Evolutionary conservation across 2,113 vertebrate genomes (phyloP), one percentile per base, ranked within the genome.

Genomic region (Corythaeola cristata): DNA sequence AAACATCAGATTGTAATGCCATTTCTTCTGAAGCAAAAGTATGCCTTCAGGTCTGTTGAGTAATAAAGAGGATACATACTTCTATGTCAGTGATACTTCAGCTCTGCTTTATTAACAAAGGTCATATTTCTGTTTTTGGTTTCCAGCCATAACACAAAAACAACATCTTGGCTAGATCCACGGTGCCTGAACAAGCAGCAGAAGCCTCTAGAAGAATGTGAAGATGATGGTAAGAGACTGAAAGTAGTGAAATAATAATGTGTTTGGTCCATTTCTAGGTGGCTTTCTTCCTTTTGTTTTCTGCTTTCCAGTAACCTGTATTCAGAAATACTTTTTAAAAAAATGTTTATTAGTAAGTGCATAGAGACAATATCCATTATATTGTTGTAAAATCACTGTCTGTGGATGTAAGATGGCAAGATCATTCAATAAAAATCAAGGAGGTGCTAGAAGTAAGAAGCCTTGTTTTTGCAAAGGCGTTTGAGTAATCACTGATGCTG

Each of bases 171-270:
- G 99, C 98, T 99, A 97, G 99, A 99, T 98, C 99, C 99, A 98
- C 99, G 99, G 98, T 99, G 99, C 99, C 98, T 99, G 98, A 99
- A 98, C 97, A 99, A 99, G 97, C 99, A 99, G 96, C 99, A 99
- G 97, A 99, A 99, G 97, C 99, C 99, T 98, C 98, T 99, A 97
- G 99, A 99, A 98, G 99, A 99, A 98, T 99, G 99, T 98, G 99
- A 99, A 98, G 99, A 99, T 96, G 99, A 99, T 96, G 99, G 99
- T 99, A 99, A 95, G 98, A 78, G 39, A 41, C 39, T 30, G 27
- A 55, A 76, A 87, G 62, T 26, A 35, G 9, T 67, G 64, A 60
- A 49, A 33, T 83, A 62, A 53, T 50, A 32, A 39, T 23, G 15
- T 37, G 6, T 78, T 94, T 58, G 33, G 11, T 86, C 44, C n/a